Conservation (phyloP, 2,797 vertebrate species). For the Somateria mollissima region DNA sequence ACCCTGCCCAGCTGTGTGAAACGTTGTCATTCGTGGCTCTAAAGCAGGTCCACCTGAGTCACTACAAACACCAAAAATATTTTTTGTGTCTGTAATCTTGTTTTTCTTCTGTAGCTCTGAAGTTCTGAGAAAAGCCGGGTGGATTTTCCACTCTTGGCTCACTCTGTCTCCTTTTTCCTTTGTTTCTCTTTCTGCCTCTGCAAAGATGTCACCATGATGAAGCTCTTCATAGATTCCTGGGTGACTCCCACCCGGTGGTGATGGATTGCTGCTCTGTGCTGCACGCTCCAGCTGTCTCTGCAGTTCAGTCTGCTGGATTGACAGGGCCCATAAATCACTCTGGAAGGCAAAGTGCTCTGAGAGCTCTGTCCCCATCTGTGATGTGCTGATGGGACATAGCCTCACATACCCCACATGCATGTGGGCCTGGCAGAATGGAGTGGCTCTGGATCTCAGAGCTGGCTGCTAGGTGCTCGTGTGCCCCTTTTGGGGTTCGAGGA, state of each 20-base stretch:
- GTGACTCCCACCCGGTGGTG: neutral
- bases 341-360: neutral
- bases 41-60: neutral
- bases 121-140: slow-evolving; percentile 30
- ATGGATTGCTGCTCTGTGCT: slow-evolving; percentile 34
- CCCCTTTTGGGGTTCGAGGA: neutral
- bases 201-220: neutral
- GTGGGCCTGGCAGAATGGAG: neutral
- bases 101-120: slow-evolving; percentile 37
- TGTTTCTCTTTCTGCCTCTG: neutral
- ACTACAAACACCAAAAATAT: neutral
- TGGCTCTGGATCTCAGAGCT: neutral
- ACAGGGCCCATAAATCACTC: slow-evolving; percentile 72
- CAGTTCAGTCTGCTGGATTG: slow-evolving; percentile 36
- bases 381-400: neutral
- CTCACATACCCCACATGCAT: neutral
- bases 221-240: slow-evolving; percentile 52
- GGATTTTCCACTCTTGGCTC: neutral
- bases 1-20: neutral
- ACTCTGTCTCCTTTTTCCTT: neutral
- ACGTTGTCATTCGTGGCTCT: neutral
- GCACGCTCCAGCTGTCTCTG: slow-evolving; percentile 38
- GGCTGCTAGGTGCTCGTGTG: neutral
- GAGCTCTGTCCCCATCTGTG: neutral
- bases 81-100: neutral